Conservation (phyloP, 2,888 invertebrate genomes). For the Scaptomyza parva region DNA sequence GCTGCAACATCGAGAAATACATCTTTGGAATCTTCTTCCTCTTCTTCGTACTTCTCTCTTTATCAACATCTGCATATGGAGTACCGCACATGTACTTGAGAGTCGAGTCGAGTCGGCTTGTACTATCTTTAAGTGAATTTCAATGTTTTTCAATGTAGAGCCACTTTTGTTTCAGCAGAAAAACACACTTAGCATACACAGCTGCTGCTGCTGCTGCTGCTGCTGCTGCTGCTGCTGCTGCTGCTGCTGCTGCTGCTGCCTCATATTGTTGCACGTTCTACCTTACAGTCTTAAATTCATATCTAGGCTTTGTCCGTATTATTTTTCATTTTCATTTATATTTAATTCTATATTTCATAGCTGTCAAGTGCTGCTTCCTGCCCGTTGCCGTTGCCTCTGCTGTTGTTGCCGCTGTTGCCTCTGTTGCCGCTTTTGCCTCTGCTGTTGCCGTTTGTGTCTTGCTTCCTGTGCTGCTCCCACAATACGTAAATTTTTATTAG, state of each 20-base stretch:
- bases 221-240: too few relatives aligned
- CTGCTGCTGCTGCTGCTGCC: conserved; percentile 42
- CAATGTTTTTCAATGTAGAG: conserved; percentile 30
- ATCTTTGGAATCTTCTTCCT: neutral
- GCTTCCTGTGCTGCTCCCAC: conserved; percentile 54
- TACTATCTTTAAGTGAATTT: conserved; percentile 38
- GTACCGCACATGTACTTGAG: conserved; percentile 1
- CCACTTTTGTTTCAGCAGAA: conserved; percentile 1
- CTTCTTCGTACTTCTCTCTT: too few relatives aligned
- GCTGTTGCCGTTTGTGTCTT: conserved; percentile 14
- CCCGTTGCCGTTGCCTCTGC: too few relatives aligned
- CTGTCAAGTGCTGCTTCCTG: conserved; percentile 78
- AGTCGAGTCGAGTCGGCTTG: neutral
- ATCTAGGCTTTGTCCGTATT: conserved; percentile 21
- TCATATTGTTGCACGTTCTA: conserved; percentile 36
- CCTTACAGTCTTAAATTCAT: conserved; percentile 10
- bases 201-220: too few relatives aligned
- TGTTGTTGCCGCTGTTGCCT: too few relatives aligned
- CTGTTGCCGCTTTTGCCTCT: too few relatives aligned
- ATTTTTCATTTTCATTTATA: conserved; percentile 19
- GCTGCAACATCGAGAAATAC: conserved; percentile 31
- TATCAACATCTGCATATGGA: neutral
- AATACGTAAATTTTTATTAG: conserved; percentile 74
- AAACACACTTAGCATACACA: conserved; percentile 4
- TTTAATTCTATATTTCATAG: conserved; percentile 64